Evolutionary conservation across 2,113 vertebrate genomes (phyloP).

Genomic region (Pedionomus torquatus): DNA sequence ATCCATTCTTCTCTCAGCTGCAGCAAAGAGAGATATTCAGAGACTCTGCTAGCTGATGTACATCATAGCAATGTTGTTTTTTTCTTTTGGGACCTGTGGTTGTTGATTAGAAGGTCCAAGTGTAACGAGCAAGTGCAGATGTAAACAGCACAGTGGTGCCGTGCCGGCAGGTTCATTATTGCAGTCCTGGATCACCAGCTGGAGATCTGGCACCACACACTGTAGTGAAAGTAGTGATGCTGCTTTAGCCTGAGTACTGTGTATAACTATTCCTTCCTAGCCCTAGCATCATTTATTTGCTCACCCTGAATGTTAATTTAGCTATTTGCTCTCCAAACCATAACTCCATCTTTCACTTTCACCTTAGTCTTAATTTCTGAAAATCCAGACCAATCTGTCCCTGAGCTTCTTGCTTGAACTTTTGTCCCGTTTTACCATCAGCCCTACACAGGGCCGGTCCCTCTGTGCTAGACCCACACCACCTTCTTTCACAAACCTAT

Average conservation of each 20-base stretch:
- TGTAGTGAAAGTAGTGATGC: not conserved
- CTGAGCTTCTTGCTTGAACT: not conserved
- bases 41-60: not conserved
- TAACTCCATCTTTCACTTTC: not conserved
- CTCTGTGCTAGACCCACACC: accelerated
- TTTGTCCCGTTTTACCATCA: not conserved
- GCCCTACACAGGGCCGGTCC: not conserved
- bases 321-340: not conserved
- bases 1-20: not conserved
- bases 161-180: accelerated
- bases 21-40: not conserved
- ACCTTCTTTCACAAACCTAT: not conserved
- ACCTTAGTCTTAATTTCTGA: not conserved
- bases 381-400: not conserved
- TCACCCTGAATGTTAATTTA: not conserved
- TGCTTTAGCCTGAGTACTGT: not conserved
- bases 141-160: not conserved
- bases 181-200: not conserved
- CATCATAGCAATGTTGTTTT: not conserved
- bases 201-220: accelerated
- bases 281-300: accelerated
- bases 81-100: not conserved
- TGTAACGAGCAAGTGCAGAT: accelerated
- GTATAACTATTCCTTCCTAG: not conserved
- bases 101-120: not conserved